Evolutionary conservation across 2,888 invertebrate species (phyloP).

Genomic region (Polyommatus icarus): DNA sequence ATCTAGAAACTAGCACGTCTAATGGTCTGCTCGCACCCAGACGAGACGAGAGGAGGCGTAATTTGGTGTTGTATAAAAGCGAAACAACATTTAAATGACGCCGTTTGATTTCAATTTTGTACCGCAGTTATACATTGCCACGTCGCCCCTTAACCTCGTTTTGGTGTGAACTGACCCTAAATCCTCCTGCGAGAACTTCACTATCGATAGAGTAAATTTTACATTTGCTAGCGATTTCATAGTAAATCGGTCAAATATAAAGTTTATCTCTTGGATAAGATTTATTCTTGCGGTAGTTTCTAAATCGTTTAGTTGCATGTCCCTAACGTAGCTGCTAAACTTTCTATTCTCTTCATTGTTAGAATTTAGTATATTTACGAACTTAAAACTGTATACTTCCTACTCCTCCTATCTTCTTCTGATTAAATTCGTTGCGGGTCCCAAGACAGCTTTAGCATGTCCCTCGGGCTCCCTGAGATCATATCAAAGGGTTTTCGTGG

Average conservation of each 20-base stretch:
- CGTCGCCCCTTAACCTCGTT: not conserved
- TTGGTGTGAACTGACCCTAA: not conserved
- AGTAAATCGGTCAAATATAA: slow-evolving; percentile 1
- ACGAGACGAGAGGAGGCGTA: not conserved
- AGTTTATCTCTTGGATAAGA: not conserved
- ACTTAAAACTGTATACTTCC: no score
- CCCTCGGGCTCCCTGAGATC: no score
- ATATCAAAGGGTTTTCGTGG: no score
- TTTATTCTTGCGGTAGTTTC: slow-evolving; percentile 9
- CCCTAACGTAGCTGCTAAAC: not conserved
- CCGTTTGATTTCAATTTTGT: not conserved
- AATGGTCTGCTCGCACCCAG: not conserved
- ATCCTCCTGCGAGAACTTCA: not conserved
- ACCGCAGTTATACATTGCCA: not conserved
- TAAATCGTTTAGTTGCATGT: slow-evolving; percentile 17
- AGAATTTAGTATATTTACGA: not conserved
- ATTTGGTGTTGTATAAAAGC: not conserved
- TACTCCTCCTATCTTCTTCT: no score
- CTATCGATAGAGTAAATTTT: not conserved
- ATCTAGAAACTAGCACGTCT: not conserved
- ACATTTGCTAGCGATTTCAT: not conserved
- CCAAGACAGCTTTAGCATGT: no score
- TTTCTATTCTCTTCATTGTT: not conserved
- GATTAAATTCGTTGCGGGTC: no score
- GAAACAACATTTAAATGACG: not conserved